Percentiles rank a stretch among this genome's conserved stretches.
Evolutionary conservation across 2,888 invertebrate species (phyloP).

Genomic region (Leptinotarsa rubiginosa): DNA sequence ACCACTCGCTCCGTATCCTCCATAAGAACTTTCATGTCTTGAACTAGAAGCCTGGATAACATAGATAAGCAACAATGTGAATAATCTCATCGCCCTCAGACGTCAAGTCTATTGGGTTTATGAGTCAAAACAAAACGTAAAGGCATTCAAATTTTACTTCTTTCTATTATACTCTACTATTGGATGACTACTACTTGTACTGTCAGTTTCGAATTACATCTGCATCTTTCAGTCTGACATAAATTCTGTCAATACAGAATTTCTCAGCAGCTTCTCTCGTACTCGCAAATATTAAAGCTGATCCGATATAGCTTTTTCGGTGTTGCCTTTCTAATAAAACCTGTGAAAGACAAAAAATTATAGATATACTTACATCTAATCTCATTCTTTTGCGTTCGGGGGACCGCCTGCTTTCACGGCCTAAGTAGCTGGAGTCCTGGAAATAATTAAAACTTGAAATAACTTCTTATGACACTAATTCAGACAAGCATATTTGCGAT

Average conservation of each 20-base stretch:
- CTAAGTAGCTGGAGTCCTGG: slow-evolving; percentile 59
- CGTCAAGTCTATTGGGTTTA: slow-evolving; percentile 54
- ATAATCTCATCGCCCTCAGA: slow-evolving; percentile 50
- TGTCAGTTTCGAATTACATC: slow-evolving; percentile 5
- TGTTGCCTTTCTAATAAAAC: not conserved
- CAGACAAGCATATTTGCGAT: too few species aligned
- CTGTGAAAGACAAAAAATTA: slow-evolving; percentile 25
- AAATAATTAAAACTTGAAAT: not conserved
- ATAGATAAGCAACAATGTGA: slow-evolving; percentile 50
- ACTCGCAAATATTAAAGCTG: not conserved
- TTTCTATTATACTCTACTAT: slow-evolving; percentile 7
- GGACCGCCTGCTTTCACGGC: slow-evolving; percentile 72
- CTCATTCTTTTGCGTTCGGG: slow-evolving; percentile 75
- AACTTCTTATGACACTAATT: too few species aligned
- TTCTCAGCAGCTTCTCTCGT: slow-evolving; percentile 8
- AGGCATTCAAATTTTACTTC: not conserved
- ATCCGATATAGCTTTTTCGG: slow-evolving; percentile 1
- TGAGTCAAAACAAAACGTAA: slow-evolving; percentile 20
- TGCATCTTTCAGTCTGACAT: not conserved
- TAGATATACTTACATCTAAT: slow-evolving; percentile 68
- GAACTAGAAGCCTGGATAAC: slow-evolving; percentile 65
- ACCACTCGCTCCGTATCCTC: slow-evolving; percentile 61
- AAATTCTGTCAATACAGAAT: not conserved
- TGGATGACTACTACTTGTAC: slow-evolving; percentile 17
- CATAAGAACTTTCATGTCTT: slow-evolving; percentile 59